phyloP scores from a whole-genome alignment of 2,797 vertebrate species.

The Macropus fuliginosus region DNA sequence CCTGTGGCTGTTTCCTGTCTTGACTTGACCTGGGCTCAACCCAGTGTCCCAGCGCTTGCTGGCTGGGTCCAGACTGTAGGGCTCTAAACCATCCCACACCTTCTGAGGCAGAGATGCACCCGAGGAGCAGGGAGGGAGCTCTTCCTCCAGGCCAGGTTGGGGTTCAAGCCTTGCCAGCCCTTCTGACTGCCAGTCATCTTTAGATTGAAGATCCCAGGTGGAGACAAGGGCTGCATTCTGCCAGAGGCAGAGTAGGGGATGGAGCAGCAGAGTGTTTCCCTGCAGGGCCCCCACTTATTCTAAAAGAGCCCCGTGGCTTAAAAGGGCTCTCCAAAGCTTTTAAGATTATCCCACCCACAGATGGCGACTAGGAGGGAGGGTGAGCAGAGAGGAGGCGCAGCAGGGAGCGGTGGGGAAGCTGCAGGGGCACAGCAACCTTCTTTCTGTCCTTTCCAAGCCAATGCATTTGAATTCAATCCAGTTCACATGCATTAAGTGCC shows the following conservation, averaged over 20 bases:
- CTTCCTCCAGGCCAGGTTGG: neutral
- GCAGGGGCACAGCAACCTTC: too few relatives aligned
- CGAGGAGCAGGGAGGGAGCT: neutral
- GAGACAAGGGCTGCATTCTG: neutral
- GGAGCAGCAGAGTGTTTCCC: neutral
- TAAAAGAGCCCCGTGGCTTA: neutral
- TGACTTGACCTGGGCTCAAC: too few relatives aligned
- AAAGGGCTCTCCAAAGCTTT: neutral
- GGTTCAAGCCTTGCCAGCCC: neutral
- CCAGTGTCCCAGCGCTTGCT: too few relatives aligned
- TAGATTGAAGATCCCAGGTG: neutral
- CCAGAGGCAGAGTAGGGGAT: neutral
- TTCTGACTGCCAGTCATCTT: slow-evolving; percentile 24
- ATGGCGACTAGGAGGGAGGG: too few relatives aligned
- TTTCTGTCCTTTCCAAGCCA: too few relatives aligned
- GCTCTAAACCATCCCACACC: too few relatives aligned
- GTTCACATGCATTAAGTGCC: too few relatives aligned
- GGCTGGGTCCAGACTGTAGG: too few relatives aligned
- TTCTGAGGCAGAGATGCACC: neutral
- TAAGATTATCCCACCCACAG: neutral
- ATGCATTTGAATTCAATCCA: too few relatives aligned
- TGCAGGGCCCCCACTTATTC: neutral
- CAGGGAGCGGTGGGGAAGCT: too few relatives aligned
- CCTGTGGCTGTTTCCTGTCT: neutral
- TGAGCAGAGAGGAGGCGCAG: too few relatives aligned